Evolutionary conservation across 2,797 vertebrate genomes (phyloP).

Genomic region (Gorsachius magnificus): DNA sequence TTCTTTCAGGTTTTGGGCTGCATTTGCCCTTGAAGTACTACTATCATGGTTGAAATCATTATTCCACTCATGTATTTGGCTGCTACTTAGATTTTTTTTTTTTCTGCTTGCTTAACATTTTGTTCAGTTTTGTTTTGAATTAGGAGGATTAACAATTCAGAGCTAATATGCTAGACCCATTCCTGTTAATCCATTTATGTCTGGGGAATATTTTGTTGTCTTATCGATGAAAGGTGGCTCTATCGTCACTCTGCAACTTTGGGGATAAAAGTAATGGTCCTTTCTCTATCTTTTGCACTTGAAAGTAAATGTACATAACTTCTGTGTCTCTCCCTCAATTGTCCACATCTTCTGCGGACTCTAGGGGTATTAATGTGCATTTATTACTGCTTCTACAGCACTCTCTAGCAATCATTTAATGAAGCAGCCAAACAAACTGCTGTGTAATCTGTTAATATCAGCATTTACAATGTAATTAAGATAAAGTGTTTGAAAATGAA

Average conservation of each 20-base stretch:
- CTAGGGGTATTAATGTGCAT: slow-evolving; percentile 2
- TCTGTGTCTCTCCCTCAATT: neutral
- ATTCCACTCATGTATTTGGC: neutral
- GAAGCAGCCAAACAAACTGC: slow-evolving; percentile 56
- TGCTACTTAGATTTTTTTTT: neutral
- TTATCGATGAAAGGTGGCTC: slow-evolving; percentile 15
- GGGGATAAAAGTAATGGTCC: neutral
- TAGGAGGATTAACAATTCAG: neutral
- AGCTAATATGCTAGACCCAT: neutral
- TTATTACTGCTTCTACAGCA: slow-evolving; percentile 34
- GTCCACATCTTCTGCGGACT: neutral
- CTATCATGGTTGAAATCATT: neutral
- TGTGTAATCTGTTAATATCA: slow-evolving; percentile 67
- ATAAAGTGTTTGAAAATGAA: slow-evolving; percentile 65
- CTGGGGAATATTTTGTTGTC: neutral
- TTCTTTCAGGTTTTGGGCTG: neutral
- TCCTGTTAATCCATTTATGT: neutral
- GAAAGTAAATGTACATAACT: neutral
- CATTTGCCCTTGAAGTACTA: neutral
- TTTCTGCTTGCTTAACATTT: neutral
- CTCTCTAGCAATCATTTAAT: slow-evolving; percentile 58
- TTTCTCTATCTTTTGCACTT: slow-evolving; percentile 6
- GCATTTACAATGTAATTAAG: slow-evolving; percentile 68
- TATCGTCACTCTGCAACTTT: neutral
- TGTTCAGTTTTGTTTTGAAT: neutral